Evolutionary conservation across 2,888 invertebrate species (phyloP), one percentile per base, ranked within the genome.

Genomic region (Autographa pulchrina): DNA sequence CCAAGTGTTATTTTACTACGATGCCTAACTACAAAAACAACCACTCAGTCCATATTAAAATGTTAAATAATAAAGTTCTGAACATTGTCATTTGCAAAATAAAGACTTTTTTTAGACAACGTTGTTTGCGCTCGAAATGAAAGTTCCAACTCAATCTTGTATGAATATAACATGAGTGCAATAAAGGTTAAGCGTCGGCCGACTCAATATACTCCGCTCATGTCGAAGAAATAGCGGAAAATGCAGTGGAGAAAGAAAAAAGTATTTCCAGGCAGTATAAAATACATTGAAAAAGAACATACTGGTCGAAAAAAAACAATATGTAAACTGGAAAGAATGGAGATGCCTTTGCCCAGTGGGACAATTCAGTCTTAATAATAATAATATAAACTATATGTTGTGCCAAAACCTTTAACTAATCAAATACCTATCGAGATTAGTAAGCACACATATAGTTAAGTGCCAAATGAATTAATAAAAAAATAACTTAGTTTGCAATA

Each of bases 81-180:
- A 58, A 56, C 63, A 54, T 43, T n/a, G 9, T 18, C 5, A 48
- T 38, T 74, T 58, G 35, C 11, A 74, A 58, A 64, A 16, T 62
- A 62, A 58, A 38, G 1, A 31, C 41, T 72, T 61, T 16, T 31
- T 41, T 60, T 9, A 3, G 16, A 52, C 25, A 65, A 66, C 16
- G 61, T 48, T 62, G 61, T 48, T 62, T 14, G 56, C 56, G 1
- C 48, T 68, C 14, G 52, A 66, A 61, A 56, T 56, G 32, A 35
- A 58, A 43, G 62, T 65, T 56, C 68, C 68, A 68, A 65, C 48
- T 56, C 68, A 68, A 64, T 71, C 62, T 48, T 43, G 35, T 74
- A 58, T 72, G 68, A 72, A 81, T 78, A 48, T 54, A 60, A 59
- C 35, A 81, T 64, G 69, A 81, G 63, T 52, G 65, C 56, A 70